Conservation (phyloP, 1,140 invertebrate genomes). For the Babylonia areolata region DNA sequence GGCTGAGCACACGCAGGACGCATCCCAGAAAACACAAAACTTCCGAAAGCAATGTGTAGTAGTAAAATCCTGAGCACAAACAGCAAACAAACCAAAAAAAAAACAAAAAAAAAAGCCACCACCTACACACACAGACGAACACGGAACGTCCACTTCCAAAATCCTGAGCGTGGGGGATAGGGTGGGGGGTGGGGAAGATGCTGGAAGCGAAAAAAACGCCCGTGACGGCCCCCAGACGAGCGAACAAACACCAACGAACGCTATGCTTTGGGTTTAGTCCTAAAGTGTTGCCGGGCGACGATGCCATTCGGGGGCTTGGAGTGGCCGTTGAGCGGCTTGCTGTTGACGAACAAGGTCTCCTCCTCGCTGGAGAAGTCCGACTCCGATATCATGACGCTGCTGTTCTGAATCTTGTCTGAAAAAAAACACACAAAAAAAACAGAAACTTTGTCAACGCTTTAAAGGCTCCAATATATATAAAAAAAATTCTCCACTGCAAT, state of each 20-base stretch:
- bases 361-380: conserved; percentile 75
- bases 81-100: no score
- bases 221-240: no score
- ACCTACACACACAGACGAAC: no score
- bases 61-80: no score
- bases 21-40: no score
- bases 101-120: conserved; percentile 11
- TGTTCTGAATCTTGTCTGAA: conserved; percentile 76
- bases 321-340: conserved; percentile 63
- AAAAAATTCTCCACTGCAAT: no score
- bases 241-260: background rate
- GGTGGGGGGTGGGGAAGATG: no score
- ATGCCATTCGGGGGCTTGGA: conserved; percentile 61
- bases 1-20: no score
- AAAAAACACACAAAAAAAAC: conserved; percentile 18
- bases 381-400: conserved; percentile 81
- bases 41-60: no score
- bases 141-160: background rate
- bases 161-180: background rate
- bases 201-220: background rate
- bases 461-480: no score
- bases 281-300: conserved; percentile 54
- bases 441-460: background rate
- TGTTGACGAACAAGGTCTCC: conserved; percentile 72
- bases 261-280: conserved; percentile 60